These are phyloP conservation scores for Lycaon pictus DNA, from an alignment of 2,113 vertebrate species.

Conservation along the genomic window DNA sequence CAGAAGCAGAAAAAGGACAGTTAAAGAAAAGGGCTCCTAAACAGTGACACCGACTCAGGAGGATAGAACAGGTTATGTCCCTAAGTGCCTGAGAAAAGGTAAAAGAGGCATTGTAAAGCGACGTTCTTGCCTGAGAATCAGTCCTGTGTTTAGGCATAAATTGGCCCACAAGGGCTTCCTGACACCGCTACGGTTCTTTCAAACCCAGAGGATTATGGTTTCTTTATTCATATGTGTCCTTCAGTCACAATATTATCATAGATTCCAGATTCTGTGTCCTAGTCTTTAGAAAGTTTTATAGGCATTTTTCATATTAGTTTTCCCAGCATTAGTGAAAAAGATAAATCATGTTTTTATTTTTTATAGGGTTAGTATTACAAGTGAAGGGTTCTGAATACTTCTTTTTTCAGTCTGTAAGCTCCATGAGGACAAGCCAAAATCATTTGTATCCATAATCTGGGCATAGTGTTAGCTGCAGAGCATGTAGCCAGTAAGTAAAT, in stretches of 20 bases:
- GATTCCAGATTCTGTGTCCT: background rate
- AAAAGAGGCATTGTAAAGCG: background rate
- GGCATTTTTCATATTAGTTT: background rate
- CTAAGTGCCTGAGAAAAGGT: background rate
- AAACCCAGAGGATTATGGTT: background rate
- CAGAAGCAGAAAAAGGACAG: background rate
- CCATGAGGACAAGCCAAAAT: background rate
- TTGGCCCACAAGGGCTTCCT: background rate
- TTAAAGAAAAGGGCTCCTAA: background rate
- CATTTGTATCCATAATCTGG: background rate
- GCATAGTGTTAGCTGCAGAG: background rate
- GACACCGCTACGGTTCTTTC: background rate
- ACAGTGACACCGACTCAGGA: background rate
- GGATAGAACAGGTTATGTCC: background rate
- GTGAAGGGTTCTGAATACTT: background rate
- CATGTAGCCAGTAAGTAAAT: background rate
- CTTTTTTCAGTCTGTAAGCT: background rate
- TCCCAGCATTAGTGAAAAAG: background rate
- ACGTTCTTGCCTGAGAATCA: background rate
- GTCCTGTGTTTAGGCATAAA: background rate
- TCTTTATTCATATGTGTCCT: background rate
- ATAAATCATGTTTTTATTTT: slow-evolving; percentile 26
- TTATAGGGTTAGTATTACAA: background rate
- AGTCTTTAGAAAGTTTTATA: background rate
- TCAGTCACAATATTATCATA: background rate